A percentile compares a stretch with the other conserved stretches of the same genome.
Evolutionary conservation across 1,140 invertebrate genomes (phyloP).

Genomic region (Matsumurasca onukii): DNA sequence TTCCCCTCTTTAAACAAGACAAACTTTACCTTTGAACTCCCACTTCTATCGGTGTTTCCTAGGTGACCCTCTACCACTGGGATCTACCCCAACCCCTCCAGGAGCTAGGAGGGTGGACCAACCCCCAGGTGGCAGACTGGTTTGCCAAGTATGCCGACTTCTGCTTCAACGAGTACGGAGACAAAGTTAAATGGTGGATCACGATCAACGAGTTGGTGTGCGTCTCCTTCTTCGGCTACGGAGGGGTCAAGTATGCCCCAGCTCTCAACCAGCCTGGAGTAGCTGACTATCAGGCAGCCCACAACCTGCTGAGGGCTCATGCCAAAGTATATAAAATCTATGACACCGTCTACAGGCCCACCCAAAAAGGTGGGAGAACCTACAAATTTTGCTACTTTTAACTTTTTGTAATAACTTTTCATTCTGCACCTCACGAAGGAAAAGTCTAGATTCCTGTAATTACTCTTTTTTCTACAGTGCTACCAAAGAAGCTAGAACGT

Average conservation of each 20-base stretch:
- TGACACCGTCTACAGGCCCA: slow-evolving; percentile 57
- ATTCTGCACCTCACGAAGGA: too few relatives aligned
- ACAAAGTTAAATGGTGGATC: slow-evolving; percentile 59
- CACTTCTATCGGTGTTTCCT: too few relatives aligned
- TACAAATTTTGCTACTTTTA: too few relatives aligned
- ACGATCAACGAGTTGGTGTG: slow-evolving; percentile 74
- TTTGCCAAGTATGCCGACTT: slow-evolving; percentile 54
- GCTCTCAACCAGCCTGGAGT: slow-evolving; percentile 53
- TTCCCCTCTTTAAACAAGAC: too few relatives aligned
- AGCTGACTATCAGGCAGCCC: slow-evolving; percentile 58
- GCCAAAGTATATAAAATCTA: slow-evolving; percentile 66
- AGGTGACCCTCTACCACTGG: slow-evolving; percentile 56
- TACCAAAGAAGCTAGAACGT: too few relatives aligned
- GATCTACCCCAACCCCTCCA: slow-evolving; percentile 54
- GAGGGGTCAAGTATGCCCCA: slow-evolving; percentile 41
- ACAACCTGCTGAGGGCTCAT: slow-evolving; percentile 63
- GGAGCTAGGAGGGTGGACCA: slow-evolving; percentile 62
- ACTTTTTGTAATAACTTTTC: too few relatives aligned
- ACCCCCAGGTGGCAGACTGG: slow-evolving; percentile 56
- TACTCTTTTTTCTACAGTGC: too few relatives aligned
- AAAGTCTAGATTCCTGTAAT: too few relatives aligned
- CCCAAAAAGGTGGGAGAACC: slow-evolving; percentile 60
- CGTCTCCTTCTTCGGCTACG: slow-evolving; percentile 65
- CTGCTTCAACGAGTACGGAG: slow-evolving; percentile 54
- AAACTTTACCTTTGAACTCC: too few relatives aligned